These are phyloP conservation scores for Gila robusta DNA, from an alignment of 2,797 vertebrate genomes.

Conservation along the genomic window DNA sequence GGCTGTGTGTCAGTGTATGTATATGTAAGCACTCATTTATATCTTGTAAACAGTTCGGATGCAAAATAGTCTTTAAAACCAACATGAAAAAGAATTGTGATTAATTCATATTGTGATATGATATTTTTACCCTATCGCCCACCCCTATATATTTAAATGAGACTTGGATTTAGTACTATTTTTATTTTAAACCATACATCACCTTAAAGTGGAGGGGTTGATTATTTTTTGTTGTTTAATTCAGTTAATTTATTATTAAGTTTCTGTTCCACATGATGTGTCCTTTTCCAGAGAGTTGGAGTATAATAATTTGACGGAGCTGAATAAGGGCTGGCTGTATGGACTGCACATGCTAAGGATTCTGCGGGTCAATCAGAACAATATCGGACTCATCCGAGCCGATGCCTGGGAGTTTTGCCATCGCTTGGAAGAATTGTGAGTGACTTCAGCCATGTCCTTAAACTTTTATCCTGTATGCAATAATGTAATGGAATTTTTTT, in stretches of 20 bases:
- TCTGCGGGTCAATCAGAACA: conserved; percentile 90
- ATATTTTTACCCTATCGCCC: not conserved
- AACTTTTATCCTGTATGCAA: not conserved
- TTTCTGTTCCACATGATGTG: conserved; percentile 22
- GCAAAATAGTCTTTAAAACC: too few relatives aligned
- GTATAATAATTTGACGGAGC: conserved; percentile 96
- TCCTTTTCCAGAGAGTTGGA: conserved; percentile 87
- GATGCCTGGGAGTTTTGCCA: conserved; percentile 99
- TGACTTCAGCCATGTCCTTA: conserved; percentile 59
- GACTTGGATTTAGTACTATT: not conserved
- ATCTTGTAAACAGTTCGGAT: too few relatives aligned
- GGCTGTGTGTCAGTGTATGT: not conserved
- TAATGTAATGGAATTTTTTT: not conserved
- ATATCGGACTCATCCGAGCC: conserved; percentile 88
- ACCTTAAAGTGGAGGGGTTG: not conserved
- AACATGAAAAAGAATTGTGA: too few relatives aligned
- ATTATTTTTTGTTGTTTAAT: not conserved
- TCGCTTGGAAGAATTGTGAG: conserved; percentile 94
- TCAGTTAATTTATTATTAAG: not conserved
- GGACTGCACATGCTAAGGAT: conserved; percentile 90
- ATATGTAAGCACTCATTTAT: too few relatives aligned
- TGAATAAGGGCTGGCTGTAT: conserved; percentile 98
- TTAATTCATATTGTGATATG: too few relatives aligned
- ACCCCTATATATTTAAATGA: not conserved
- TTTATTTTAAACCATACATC: not conserved